A percentile compares a stretch with the other conserved stretches of the same genome.
phyloP scores from a whole-genome alignment of 2,888 invertebrate genomes.

The Eristalis pertinax region DNA sequence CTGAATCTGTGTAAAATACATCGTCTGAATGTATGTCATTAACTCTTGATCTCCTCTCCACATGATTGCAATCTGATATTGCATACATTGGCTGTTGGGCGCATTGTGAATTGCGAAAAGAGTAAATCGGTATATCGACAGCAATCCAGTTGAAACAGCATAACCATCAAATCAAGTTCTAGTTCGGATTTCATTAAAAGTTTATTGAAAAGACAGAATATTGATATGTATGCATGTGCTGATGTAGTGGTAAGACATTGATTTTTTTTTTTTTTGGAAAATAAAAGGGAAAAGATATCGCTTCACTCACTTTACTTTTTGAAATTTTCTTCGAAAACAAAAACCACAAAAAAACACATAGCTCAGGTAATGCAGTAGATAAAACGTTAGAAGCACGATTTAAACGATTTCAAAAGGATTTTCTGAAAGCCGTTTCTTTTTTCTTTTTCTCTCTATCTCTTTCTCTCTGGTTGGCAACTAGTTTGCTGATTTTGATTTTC shows the following conservation, averaged over 20 bases:
- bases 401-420: slow-evolving; percentile 1
- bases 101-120: not conserved
- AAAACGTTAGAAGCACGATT: slow-evolving; percentile 63
- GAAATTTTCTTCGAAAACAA: slow-evolving; percentile 72
- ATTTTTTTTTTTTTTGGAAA: slow-evolving; percentile 74
- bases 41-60: not conserved
- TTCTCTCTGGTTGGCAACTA: not conserved
- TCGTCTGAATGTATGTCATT: not conserved
- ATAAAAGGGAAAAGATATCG: slow-evolving; percentile 5
- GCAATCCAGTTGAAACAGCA: not conserved
- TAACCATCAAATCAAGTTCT: not conserved
- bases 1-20: not conserved
- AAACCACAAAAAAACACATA: slow-evolving; percentile 72
- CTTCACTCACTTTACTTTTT: slow-evolving; percentile 67
- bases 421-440: too few species aligned
- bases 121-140: not conserved
- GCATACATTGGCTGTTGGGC: too few species aligned
- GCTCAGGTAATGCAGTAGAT: slow-evolving; percentile 56
- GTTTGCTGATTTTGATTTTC: not conserved
- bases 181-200: not conserved
- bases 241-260: slow-evolving; percentile 55
- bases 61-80: not conserved
- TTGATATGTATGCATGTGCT: too few species aligned
- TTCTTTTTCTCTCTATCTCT: too few species aligned
- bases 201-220: not conserved